Evolutionary conservation across 2,888 invertebrate genomes (phyloP).

Genomic region (Synanthedon formicaeformis): DNA sequence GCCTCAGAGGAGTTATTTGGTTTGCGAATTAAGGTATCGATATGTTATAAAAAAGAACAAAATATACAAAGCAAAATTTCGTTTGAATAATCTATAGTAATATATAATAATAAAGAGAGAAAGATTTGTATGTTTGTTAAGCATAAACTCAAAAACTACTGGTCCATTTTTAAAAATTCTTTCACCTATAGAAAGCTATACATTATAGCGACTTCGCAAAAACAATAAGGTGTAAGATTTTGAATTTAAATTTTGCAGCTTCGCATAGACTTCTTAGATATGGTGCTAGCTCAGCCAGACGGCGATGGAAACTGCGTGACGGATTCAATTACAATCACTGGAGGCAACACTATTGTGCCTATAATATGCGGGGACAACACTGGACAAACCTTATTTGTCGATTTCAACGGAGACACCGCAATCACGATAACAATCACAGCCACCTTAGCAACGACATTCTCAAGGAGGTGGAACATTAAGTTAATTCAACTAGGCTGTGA

Average conservation of each 20-base stretch:
- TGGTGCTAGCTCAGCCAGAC: conserved; percentile 79
- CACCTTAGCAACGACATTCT: conserved; percentile 68
- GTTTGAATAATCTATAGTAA: too few species aligned
- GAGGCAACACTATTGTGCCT: conserved; percentile 76
- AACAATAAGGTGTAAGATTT: too few species aligned
- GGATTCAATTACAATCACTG: conserved; percentile 78
- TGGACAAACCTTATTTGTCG: conserved; percentile 82
- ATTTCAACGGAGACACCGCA: conserved; percentile 76
- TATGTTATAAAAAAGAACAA: too few species aligned
- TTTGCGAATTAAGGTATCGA: too few species aligned
- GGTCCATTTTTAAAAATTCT: too few species aligned
- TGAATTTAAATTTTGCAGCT: conserved; percentile 53
- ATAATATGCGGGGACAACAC: conserved; percentile 84
- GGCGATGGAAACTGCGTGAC: conserved; percentile 78
- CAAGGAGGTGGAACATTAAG: conserved; percentile 81
- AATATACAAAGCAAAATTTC: too few species aligned
- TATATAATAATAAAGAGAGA: too few species aligned
- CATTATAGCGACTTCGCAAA: too few species aligned
- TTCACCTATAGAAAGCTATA: too few species aligned
- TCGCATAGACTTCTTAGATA: conserved; percentile 81
- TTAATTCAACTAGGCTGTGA: conserved; percentile 80
- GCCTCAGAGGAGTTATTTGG: too few species aligned
- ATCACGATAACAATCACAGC: conserved; percentile 78
- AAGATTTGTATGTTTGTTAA: too few species aligned
- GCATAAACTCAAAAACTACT: too few species aligned